Evolutionary conservation across 2,113 vertebrate species (phyloP).

Genomic region (Chlorodrepanis virens): DNA sequence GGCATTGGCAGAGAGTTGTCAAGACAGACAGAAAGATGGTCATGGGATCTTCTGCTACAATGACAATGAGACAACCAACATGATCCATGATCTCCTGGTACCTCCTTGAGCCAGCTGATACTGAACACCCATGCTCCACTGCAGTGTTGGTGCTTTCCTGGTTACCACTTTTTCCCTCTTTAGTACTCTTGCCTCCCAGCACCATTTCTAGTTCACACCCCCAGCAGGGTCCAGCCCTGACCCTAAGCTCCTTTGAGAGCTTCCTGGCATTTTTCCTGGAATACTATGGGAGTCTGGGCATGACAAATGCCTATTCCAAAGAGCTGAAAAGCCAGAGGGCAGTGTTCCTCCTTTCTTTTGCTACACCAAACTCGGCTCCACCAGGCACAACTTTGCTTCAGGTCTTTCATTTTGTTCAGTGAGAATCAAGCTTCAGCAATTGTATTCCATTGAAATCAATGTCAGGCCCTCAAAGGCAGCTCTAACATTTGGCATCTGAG

Average conservation of each 20-base stretch:
- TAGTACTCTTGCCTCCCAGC: neutral
- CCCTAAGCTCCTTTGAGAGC: neutral
- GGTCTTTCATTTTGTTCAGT: neutral
- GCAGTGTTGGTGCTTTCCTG: neutral
- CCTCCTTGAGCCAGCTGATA: neutral
- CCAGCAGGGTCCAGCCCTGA: neutral
- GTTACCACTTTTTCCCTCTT: neutral
- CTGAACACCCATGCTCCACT: neutral
- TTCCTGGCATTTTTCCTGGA: conserved; percentile 1
- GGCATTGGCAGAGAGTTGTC: neutral
- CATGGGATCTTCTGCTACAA: neutral
- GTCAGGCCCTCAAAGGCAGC: neutral
- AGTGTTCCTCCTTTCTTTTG: conserved; percentile 6
- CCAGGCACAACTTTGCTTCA: neutral
- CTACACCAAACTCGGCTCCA: neutral
- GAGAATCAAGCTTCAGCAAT: neutral
- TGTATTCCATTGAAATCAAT: neutral
- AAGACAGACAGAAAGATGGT: neutral
- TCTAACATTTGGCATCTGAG: neutral
- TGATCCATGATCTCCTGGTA: neutral
- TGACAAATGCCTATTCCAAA: neutral
- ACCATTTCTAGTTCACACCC: neutral
- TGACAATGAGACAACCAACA: neutral
- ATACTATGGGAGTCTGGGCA: neutral
- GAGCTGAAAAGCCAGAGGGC: conserved; percentile 31